Percentiles rank a stretch among this genome's conserved stretches.
Evolutionary conservation across 2,113 vertebrate species (phyloP).

Genomic region (Antidorcas marsupialis): DNA sequence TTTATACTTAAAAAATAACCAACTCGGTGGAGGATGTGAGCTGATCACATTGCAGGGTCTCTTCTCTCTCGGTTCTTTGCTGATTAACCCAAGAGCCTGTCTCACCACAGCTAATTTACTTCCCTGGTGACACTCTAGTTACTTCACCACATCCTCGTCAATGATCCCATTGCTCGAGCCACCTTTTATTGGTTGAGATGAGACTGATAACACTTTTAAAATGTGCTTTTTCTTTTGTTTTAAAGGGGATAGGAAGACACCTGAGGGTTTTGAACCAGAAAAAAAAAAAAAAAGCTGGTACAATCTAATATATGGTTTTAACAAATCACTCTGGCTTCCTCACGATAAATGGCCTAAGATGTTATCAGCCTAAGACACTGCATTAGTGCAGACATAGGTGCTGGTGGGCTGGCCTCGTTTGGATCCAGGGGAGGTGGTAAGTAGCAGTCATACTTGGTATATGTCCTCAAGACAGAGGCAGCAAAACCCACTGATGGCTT

Average conservation of each 20-base stretch:
- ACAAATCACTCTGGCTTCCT: background rate
- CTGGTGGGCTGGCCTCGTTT: no score
- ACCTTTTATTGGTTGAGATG: background rate
- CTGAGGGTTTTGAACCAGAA: background rate
- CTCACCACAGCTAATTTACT: accelerated
- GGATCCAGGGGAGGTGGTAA: background rate
- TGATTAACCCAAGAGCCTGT: accelerated
- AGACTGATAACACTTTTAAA: background rate
- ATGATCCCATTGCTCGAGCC: background rate
- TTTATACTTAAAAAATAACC: background rate
- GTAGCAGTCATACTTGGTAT: accelerated
- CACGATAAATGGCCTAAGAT: no score
- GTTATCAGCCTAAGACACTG: background rate
- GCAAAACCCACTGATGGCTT: background rate
- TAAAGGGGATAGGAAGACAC: background rate
- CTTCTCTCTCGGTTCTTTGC: background rate
- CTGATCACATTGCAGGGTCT: accelerated
- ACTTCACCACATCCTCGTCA: background rate
- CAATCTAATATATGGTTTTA: background rate
- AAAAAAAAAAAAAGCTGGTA: background rate
- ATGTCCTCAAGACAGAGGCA: background rate
- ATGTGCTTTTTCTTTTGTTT: background rate
- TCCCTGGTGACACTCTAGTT: accelerated
- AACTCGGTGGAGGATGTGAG: accelerated
- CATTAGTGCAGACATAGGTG: accelerated